A percentile compares a stretch with the other conserved stretches of the same genome.
phyloP scores from a whole-genome alignment of 2,888 invertebrate genomes.

The Orchesella flavescens region DNA sequence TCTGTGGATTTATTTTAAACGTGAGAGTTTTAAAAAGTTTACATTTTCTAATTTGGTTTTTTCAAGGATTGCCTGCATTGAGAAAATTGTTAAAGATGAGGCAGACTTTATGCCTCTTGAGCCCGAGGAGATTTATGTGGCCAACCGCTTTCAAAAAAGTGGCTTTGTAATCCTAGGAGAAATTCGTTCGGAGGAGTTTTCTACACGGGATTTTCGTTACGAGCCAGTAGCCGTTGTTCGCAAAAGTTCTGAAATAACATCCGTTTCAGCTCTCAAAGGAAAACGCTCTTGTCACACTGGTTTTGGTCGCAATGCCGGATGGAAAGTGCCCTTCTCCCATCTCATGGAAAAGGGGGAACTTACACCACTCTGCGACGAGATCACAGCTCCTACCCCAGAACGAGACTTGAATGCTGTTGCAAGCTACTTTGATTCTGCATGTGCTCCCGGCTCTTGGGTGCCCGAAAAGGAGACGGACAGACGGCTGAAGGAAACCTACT shows the following conservation, averaged over 20 bases:
- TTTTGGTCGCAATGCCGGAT: slow-evolving; percentile 81
- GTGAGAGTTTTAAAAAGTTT: neutral
- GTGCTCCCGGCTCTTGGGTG: slow-evolving; percentile 90
- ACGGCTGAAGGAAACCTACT: slow-evolving; percentile 81
- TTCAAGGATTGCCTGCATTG: slow-evolving; percentile 67
- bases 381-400: slow-evolving; percentile 64
- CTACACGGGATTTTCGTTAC: slow-evolving; percentile 60
- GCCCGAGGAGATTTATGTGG: slow-evolving; percentile 69
- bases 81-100: slow-evolving; percentile 64
- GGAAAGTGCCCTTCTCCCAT: slow-evolving; percentile 72
- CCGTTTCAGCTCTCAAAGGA: slow-evolving; percentile 81
- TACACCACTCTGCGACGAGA: slow-evolving; percentile 52
- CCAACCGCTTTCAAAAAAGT: slow-evolving; percentile 56
- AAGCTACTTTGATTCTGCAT: slow-evolving; percentile 84
- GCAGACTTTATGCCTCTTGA: slow-evolving; percentile 68
- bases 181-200: slow-evolving; percentile 60
- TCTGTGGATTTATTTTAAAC: slow-evolving; percentile 5
- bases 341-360: slow-evolving; percentile 69
- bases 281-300: slow-evolving; percentile 86
- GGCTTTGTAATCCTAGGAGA: slow-evolving; percentile 65
- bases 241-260: slow-evolving; percentile 77
- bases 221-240: slow-evolving; percentile 80
- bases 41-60: neutral
- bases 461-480: slow-evolving; percentile 80
- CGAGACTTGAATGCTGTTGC: slow-evolving; percentile 73